A percentile compares a stretch with the other conserved stretches of the same genome.
phyloP scores from a whole-genome alignment of 2,797 vertebrate genomes.

The Enteromius anoplus region DNA sequence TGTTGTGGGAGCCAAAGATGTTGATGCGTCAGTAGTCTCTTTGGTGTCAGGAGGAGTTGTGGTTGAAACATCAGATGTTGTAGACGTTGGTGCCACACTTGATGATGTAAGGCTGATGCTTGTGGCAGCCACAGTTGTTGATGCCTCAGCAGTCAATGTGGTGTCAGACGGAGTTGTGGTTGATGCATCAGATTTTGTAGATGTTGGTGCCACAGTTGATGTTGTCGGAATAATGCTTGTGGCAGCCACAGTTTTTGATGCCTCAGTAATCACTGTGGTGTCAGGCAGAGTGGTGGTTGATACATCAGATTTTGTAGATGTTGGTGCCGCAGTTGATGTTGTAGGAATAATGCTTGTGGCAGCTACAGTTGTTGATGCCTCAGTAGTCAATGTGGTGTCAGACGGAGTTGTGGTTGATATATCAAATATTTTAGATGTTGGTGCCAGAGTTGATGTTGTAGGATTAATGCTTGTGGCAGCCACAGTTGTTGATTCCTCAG shows the following conservation, averaged over 20 bases:
- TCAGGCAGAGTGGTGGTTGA: too few relatives aligned
- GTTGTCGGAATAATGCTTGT: not conserved
- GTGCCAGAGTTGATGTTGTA: rapidly evolving
- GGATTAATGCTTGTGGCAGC: not conserved
- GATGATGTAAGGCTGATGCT: rapidly evolving
- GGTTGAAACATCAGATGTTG: too few relatives aligned
- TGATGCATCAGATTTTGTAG: not conserved
- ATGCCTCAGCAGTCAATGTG: not conserved
- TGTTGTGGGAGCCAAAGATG: not conserved
- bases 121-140: too few relatives aligned
- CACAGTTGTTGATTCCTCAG: not conserved
- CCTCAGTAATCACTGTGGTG: not conserved
- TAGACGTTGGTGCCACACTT: not conserved
- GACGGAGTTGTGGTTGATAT: not conserved
- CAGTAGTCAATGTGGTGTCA: not conserved
- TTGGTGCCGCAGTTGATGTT: too few relatives aligned
- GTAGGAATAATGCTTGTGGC: not conserved
- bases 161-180: too few relatives aligned
- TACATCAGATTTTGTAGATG: too few relatives aligned
- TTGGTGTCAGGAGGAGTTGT: not conserved
- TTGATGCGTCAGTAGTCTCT: too few relatives aligned
- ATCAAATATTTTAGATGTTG: not conserved
- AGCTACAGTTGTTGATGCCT: not conserved
- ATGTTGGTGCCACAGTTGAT: rapidly evolving
- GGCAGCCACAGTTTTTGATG: not conserved